phyloP scores from a whole-genome alignment of 2,888 invertebrate genomes.

The Griposia aprilina region DNA sequence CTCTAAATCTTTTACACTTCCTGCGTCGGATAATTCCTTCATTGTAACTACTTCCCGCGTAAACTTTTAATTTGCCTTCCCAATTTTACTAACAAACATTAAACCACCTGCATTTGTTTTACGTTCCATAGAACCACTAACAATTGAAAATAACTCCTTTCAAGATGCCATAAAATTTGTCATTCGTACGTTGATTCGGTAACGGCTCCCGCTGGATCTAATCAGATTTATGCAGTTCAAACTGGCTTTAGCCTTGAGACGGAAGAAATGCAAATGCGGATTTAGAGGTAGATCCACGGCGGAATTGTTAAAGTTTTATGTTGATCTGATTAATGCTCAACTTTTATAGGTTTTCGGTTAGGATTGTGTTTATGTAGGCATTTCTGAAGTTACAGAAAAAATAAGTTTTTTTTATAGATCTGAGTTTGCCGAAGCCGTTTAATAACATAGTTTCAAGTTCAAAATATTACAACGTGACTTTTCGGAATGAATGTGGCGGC shows the following conservation, averaged over 20 bases:
- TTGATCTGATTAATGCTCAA: slow-evolving; percentile 51
- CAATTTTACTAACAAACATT: not conserved
- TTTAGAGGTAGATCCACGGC: slow-evolving; percentile 70
- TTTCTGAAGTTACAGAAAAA: not conserved
- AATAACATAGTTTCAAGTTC: not conserved
- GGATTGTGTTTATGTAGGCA: slow-evolving; percentile 4
- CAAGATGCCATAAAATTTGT: slow-evolving; percentile 38
- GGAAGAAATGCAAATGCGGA: slow-evolving; percentile 74
- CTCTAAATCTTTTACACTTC: slow-evolving; percentile 20
- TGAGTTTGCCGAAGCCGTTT: not conserved
- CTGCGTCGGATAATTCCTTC: slow-evolving; percentile 30
- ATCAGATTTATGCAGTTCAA: slow-evolving; percentile 79
- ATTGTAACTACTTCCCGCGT: not conserved
- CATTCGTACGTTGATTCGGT: slow-evolving; percentile 58
- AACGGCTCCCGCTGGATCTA: slow-evolving; percentile 71
- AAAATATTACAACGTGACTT: not conserved
- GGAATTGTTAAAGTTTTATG: slow-evolving; percentile 71
- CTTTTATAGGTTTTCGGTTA: slow-evolving; percentile 24
- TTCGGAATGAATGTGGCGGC: not conserved
- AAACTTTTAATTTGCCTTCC: too few species aligned
- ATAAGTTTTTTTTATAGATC: not conserved
- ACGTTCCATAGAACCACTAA: not conserved
- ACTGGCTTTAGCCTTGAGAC: slow-evolving; percentile 67
- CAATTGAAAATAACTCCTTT: slow-evolving; percentile 39
- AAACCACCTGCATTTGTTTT: slow-evolving; percentile 6